Evolutionary conservation across 2,113 vertebrate species (phyloP), one percentile per base, ranked within the genome.

Genomic region (Tragelaphus imberbis): DNA sequence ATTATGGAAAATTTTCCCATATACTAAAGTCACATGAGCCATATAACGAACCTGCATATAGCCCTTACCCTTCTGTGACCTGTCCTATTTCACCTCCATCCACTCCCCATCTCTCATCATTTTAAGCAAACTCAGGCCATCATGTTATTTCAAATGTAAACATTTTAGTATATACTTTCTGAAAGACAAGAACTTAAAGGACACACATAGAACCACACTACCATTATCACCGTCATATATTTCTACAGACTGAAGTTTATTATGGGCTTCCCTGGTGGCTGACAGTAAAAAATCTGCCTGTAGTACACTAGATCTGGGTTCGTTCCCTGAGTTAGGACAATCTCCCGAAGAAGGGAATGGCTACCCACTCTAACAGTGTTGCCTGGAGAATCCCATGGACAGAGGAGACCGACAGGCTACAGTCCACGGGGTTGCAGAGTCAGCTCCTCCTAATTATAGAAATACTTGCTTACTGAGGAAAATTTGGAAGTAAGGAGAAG

Each of bases 401-500:
- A 23, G 68, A 23, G 68, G 68, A 75, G 63, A 7, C 63, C 4
- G 0, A 40, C 21, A 71, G 65, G 17, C 65, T 71, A 71, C 65
- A 75, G 68, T 25, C 68, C 68, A 25, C 0, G 10, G 68, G 36
- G n/a, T 25, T 75, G 68, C 68, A 25, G 68, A 75, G 36, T 75
- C 68, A 30, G 7, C 8, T 63, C 56, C 92, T 84, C 84, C 87
- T 85, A 71, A 49, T 91, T 84, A 19, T 53, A 90, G 16, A 84
- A 85, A 30, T 30, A 90, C 14, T 94, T 92, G 55, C 28, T 75
- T 86, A 49, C 53, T 91, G 7, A 51, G 82, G 36, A 33, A 92
- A 92, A 94, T 95, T 81, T 91, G 19, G 59, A 82, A 94, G 79
- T 19, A 87, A 97, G 16, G 23, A 82, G 92, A 40, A 68, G 6